Conservation (phyloP, 1,140 invertebrate genomes). For the Scaptomyza graminum region DNA sequence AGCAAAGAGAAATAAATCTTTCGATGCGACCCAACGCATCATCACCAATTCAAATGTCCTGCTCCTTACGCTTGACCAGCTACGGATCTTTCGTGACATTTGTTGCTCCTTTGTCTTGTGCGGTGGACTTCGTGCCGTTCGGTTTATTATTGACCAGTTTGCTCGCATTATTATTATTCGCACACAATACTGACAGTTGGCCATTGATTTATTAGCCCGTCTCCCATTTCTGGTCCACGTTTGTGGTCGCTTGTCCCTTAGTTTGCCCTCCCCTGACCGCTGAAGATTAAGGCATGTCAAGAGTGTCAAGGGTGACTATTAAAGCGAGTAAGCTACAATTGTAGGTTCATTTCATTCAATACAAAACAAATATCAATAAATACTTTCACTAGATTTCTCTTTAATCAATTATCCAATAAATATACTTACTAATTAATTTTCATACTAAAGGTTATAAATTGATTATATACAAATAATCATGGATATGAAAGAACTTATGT, state of each 20-base stretch:
- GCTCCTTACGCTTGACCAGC: slow-evolving; percentile 71
- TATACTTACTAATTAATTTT: no score
- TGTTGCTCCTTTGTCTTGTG: slow-evolving; percentile 55
- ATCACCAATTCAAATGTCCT: slow-evolving; percentile 77
- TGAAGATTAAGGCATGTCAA: slow-evolving; percentile 11
- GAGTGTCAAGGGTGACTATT: slow-evolving; percentile 17
- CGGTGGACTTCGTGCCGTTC: slow-evolving; percentile 17
- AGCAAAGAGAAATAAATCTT: slow-evolving; percentile 68
- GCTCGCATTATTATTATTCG: slow-evolving; percentile 75
- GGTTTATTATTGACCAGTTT: slow-evolving; percentile 78
- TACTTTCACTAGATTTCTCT: not conserved
- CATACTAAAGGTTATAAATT: no score
- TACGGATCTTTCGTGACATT: slow-evolving; percentile 70
- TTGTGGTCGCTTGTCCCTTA: slow-evolving; percentile 48
- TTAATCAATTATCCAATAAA: not conserved
- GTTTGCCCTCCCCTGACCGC: slow-evolving; percentile 11
- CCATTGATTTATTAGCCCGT: slow-evolving; percentile 77
- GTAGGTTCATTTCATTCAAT: slow-evolving; percentile 8
- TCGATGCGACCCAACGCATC: slow-evolving; percentile 50
- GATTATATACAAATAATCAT: no score
- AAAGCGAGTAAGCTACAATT: slow-evolving; percentile 12
- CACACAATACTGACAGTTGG: slow-evolving; percentile 78
- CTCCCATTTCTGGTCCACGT: slow-evolving; percentile 54
- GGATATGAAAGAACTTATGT: no score
- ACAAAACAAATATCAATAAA: slow-evolving; percentile 9